Conservation (phyloP, 2,797 vertebrate species). For the Mastacembelus armatus region DNA sequence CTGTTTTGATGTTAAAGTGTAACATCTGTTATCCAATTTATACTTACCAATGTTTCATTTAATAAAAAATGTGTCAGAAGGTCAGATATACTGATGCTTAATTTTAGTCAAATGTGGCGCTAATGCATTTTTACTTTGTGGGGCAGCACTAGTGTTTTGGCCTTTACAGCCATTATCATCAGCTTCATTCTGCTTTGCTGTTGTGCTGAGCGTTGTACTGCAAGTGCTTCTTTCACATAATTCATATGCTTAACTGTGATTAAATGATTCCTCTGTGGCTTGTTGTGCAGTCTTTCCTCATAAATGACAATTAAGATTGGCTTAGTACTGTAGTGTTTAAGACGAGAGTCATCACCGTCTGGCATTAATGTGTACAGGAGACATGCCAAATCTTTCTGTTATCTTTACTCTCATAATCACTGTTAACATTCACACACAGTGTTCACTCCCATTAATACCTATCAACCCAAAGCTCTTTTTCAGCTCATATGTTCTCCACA, state of each 20-base stretch:
- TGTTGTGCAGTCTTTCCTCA: constrained; percentile 12
- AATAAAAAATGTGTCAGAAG: too few species aligned
- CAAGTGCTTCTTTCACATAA: background rate
- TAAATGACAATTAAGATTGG: constrained; percentile 20
- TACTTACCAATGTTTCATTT: too few species aligned
- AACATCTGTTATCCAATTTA: too few species aligned
- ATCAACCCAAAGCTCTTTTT: constrained; percentile 13
- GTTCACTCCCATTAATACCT: background rate
- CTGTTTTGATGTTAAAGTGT: too few species aligned
- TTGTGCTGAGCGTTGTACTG: background rate
- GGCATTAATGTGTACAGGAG: background rate
- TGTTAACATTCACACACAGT: constrained; percentile 8
- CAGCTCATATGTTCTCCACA: constrained; percentile 22
- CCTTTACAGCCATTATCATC: background rate
- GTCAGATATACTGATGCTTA: too few species aligned
- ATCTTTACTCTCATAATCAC: constrained; percentile 2
- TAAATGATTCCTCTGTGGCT: constrained; percentile 10
- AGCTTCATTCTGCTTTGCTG: background rate
- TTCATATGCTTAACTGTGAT: constrained; percentile 1
- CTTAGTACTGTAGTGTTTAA: constrained; percentile 8
- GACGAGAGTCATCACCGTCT: constrained; percentile 5
- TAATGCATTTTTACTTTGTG: too few species aligned
- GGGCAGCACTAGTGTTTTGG: too few species aligned
- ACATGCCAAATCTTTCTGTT: constrained; percentile 7
- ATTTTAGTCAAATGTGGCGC: too few species aligned